These are phyloP conservation scores for Solenodon paradoxus DNA, from an alignment of 2,113 vertebrate genomes.

Conservation along the genomic window DNA sequence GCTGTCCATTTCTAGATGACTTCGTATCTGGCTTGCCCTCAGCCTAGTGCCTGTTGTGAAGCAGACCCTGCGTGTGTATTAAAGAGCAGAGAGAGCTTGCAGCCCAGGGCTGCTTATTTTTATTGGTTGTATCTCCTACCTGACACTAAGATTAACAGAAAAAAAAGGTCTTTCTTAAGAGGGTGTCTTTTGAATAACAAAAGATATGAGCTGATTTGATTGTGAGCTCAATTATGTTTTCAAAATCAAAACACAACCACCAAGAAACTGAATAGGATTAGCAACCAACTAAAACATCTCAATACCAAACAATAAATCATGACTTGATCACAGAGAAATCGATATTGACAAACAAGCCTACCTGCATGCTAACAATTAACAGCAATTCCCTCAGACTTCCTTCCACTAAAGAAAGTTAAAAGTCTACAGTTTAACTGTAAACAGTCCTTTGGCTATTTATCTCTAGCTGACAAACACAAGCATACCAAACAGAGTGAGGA, in stretches of 20 bases:
- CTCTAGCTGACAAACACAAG: not conserved
- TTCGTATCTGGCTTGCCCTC: rapidly evolving
- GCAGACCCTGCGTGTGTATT: rapidly evolving
- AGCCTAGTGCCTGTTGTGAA: not conserved
- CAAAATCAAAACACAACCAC: not conserved
- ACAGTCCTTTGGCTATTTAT: too few relatives aligned
- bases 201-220: not conserved
- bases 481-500: not conserved
- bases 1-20: too few relatives aligned
- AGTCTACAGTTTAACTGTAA: not conserved
- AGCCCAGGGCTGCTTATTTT: not conserved
- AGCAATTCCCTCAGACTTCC: not conserved
- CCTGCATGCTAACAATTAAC: not conserved
- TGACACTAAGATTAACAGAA: not conserved
- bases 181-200: not conserved
- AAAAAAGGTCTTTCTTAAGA: not conserved
- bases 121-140: not conserved
- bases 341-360: not conserved
- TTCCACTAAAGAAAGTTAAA: not conserved
- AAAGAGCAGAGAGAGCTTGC: not conserved
- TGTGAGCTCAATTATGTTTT: too few relatives aligned
- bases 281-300: not conserved
- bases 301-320: not conserved
- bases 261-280: not conserved
- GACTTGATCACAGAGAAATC: not conserved